Evolutionary conservation across 2,888 invertebrate genomes (phyloP).

Genomic region (Orchesellides sinensis): DNA sequence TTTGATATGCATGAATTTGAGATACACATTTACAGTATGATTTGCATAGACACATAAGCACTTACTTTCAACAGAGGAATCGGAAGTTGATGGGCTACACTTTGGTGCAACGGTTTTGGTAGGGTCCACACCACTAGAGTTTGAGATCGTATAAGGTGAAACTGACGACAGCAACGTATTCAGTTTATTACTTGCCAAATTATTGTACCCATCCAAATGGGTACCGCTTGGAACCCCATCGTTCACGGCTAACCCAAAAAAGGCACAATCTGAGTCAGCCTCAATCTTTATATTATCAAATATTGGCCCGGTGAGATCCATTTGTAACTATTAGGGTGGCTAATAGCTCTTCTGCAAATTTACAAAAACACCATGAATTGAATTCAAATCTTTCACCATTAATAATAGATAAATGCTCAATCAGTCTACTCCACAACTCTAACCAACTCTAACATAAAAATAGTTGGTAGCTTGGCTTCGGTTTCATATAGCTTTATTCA

Average conservation of each 20-base stretch:
- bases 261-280: conserved; percentile 59
- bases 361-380: no score
- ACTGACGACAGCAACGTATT: conserved; percentile 37
- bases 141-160: conserved; percentile 35
- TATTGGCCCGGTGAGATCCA: conserved; percentile 32
- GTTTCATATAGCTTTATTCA: no score
- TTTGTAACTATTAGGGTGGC: no score
- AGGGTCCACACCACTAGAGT: neutral
- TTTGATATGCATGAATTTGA: no score
- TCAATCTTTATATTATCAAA: conserved; percentile 65
- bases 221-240: neutral
- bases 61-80: neutral
- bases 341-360: no score
- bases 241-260: conserved; percentile 50
- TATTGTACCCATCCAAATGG: neutral
- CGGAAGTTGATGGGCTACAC: neutral
- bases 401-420: no score
- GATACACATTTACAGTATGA: no score
- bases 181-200: neutral
- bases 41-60: no score
- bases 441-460: no score
- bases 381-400: no score
- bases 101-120: neutral
- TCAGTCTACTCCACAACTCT: no score
- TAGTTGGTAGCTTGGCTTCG: no score